Evolutionary conservation across 2,113 vertebrate species (phyloP).

Genomic region (Campylomormyrus numenius): DNA sequence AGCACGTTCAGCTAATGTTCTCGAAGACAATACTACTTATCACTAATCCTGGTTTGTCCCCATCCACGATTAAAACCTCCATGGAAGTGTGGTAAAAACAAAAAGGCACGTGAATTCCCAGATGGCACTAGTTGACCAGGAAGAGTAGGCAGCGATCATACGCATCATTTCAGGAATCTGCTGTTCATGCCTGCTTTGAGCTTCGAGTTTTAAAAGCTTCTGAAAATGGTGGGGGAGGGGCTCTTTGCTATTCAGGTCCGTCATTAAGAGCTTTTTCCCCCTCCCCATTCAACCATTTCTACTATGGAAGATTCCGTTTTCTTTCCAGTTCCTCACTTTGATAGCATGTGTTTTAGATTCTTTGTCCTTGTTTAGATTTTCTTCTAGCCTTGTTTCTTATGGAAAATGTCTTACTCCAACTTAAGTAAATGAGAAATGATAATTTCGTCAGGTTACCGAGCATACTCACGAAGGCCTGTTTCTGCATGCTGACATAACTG

Average conservation of each 20-base stretch:
- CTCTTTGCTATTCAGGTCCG: background rate
- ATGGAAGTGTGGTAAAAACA: background rate
- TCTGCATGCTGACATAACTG: conserved; percentile 24
- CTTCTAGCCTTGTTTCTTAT: conserved; percentile 35
- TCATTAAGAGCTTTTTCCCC: background rate
- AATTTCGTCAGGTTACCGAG: conserved; percentile 28
- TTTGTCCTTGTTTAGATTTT: conserved; percentile 23
- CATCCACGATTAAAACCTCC: background rate
- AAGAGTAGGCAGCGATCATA: background rate
- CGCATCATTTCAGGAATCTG: too few relatives aligned
- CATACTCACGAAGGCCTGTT: conserved; percentile 9
- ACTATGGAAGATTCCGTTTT: background rate
- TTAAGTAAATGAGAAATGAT: conserved; percentile 36
- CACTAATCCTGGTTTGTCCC: background rate
- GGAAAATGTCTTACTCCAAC: conserved; percentile 43
- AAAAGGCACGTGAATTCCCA: background rate
- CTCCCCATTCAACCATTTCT: background rate
- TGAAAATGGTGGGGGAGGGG: background rate
- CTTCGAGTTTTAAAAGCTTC: background rate
- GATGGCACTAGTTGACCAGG: background rate
- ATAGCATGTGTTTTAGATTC: conserved; percentile 49
- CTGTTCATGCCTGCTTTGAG: background rate
- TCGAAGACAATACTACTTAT: background rate
- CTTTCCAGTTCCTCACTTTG: conserved; percentile 4
- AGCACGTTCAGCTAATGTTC: background rate